Base-by-base conservation (phyloP, 53 echinoderm and acorn worm species). In the Temnopleurus reevesii region DNA sequence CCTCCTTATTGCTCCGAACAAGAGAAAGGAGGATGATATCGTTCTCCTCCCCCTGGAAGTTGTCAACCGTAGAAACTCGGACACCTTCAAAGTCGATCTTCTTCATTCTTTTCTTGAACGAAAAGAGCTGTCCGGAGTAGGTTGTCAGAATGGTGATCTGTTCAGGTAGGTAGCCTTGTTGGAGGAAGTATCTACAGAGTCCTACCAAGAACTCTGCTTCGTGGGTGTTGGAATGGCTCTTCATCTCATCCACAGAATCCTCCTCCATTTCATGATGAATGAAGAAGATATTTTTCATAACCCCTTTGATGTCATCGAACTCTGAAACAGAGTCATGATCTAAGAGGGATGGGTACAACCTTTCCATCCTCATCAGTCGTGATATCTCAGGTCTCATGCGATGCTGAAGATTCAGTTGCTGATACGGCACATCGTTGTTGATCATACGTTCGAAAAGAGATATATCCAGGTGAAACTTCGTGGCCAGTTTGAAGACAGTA, bases 361-460 rank as follows among this genome's bases (percentile, higher is more conserved):
- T 90, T 59, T 96, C 86, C 35, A 89, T 76, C 53, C 85, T 93
- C 90, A 97, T 93, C 13, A 97, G 76, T 5, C 83, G 55, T 8
- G 97, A 76, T 27, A 97, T 95, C 57, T 97, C 95, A 45, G 97
- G 95, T 59, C 97, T 90, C 97, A 97, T 97, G 10, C 97, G 83
- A 77, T 97, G 97, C 61, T 97, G 97, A 13, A 84, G 55, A 2
- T 60, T 58, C 18, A 97, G 89, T 17, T 82, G 90, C 41, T 94
- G 89, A 41, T 77, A 87, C 17, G 91, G 95, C 45, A 95, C 88
- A 4, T 76, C 77, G 35, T 94, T 95, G 34, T 91, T 94, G 76
- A 95, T 81, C 94, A 97, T 86, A 86, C 97, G 90, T 59, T 97
- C 97, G 81, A 97, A 97, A 7, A 97, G 91, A 38, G 97, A 97